Evolutionary conservation across 2,797 vertebrate species (phyloP).

Genomic region (Dermochelys coriacea): DNA sequence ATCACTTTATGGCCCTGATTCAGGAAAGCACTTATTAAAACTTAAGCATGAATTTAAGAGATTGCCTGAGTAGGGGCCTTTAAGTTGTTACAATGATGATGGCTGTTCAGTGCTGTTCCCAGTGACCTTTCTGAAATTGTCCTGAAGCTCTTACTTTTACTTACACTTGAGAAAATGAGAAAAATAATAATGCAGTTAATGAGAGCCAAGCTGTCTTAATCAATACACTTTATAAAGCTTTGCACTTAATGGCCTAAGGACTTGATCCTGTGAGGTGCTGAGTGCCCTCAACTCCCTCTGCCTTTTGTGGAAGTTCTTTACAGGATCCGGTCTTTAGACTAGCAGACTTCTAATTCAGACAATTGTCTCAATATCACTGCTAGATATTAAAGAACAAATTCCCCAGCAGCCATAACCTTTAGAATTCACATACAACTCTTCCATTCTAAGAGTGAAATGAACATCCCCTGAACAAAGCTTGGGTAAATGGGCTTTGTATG

Average conservation of each 20-base stretch:
- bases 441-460: conserved; percentile 33
- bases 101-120: background rate
- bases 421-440: conserved; percentile 20
- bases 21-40: background rate
- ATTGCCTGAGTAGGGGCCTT: conserved; percentile 13
- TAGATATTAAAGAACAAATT: background rate
- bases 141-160: background rate
- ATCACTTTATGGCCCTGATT: background rate
- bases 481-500: background rate
- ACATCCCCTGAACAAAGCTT: background rate
- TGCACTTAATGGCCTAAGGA: too few relatives aligned
- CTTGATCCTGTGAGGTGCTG: background rate
- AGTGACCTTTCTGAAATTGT: background rate
- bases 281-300: background rate
- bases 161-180: too few relatives aligned
- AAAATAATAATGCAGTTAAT: background rate
- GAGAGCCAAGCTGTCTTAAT: background rate
- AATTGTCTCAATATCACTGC: background rate
- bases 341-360: background rate
- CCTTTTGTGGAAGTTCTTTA: background rate
- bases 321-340: background rate
- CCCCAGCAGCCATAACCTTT: background rate
- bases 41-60: background rate
- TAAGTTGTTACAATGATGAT: background rate
- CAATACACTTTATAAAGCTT: background rate